phyloP scores from a whole-genome alignment of 2,113 vertebrate genomes.

The Dendrocopos noguchii region DNA sequence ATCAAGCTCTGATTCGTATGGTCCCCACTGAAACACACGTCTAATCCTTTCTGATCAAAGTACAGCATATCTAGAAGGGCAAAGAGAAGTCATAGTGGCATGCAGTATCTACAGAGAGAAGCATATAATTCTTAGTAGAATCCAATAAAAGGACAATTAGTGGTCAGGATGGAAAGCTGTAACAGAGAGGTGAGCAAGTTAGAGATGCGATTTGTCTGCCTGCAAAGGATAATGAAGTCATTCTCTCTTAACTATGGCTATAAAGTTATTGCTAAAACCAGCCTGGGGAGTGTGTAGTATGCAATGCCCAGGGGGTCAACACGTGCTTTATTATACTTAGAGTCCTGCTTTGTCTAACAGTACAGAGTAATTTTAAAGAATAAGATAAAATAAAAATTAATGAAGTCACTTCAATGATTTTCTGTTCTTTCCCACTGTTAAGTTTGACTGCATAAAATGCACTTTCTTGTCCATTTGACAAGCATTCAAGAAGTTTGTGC shows the following conservation, averaged over 20 bases:
- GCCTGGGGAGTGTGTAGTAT: neutral
- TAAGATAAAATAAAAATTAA: neutral
- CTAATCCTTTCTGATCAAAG: neutral
- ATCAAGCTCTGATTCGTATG: neutral
- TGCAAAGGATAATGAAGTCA: neutral
- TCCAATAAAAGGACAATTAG: neutral
- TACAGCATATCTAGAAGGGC: neutral
- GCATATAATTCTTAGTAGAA: fast-evolving
- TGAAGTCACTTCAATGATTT: neutral
- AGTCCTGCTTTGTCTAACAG: neutral
- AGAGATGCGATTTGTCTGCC: slow-evolving; percentile 2
- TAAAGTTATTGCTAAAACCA: slow-evolving; percentile 22
- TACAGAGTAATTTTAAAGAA: neutral
- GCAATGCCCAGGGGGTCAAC: neutral
- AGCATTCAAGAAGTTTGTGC: neutral
- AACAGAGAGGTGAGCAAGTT: neutral
- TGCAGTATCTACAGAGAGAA: neutral
- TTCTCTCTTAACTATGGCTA: neutral
- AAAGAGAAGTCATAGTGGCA: neutral
- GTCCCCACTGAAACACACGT: neutral
- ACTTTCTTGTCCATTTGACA: neutral
- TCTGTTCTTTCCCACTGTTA: neutral
- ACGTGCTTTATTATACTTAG: neutral
- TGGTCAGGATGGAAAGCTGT: neutral
- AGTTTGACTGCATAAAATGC: neutral